Percentiles rank a stretch among this genome's conserved stretches.
phyloP scores from a whole-genome alignment of 2,113 vertebrate genomes.

The Cyanistes caeruleus region DNA sequence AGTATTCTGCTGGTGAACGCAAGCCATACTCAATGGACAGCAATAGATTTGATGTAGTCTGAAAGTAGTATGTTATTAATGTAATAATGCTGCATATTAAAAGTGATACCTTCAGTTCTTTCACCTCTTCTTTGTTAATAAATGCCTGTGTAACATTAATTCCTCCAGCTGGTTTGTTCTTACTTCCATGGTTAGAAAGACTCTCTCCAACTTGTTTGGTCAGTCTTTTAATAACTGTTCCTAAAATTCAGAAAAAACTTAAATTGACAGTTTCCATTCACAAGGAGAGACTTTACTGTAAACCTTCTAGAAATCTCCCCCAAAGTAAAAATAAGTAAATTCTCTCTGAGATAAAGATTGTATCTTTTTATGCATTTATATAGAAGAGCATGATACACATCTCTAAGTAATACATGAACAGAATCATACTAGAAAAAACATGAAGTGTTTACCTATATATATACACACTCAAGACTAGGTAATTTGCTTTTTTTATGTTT shows the following conservation, averaged over 20 bases:
- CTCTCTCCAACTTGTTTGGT: slow-evolving; percentile 79
- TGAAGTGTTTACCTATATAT: neutral
- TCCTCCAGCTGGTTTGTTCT: slow-evolving; percentile 78
- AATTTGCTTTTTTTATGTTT: neutral
- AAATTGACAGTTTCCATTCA: neutral
- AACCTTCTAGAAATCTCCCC: neutral
- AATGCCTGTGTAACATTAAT: slow-evolving; percentile 70
- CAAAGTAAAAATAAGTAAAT: neutral
- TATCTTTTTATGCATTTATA: neutral
- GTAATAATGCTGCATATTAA: neutral
- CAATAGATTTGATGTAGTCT: neutral
- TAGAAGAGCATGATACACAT: neutral
- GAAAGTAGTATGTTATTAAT: neutral
- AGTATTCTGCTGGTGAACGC: neutral
- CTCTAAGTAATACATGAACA: neutral
- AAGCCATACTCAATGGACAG: neutral
- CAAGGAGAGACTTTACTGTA: neutral
- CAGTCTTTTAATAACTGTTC: slow-evolving; percentile 74
- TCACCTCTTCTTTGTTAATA: slow-evolving; percentile 75
- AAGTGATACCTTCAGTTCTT: slow-evolving; percentile 81
- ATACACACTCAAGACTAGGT: neutral
- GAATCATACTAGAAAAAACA: neutral
- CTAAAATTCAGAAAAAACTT: slow-evolving; percentile 65
- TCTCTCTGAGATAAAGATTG: neutral
- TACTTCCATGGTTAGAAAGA: slow-evolving; percentile 61